Base-by-base conservation (phyloP, 2,113 vertebrate species). In the Smithornis capensis region DNA sequence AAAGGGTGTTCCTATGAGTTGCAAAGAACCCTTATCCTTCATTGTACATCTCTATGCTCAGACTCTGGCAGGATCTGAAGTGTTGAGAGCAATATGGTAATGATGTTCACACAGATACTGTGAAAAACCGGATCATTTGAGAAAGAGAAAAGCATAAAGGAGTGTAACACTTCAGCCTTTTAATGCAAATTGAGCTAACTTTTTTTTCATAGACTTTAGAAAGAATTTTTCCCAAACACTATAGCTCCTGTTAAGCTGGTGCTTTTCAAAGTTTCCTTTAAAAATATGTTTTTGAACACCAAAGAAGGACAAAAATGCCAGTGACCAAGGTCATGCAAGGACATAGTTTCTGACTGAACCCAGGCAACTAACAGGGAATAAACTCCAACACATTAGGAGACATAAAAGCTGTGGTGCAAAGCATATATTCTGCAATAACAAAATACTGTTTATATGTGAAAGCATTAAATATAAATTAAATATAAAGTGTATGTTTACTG, bases 211-310 rank as follows among this genome's bases (percentile, higher is more conserved):
- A 82, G 64, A 76, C 75, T 93, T 95, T 45, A 90, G 62, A 94
- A 94, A 86, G 56, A 57, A 38, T 53, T 87, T 67, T 71, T 77
- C 53, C 53, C 62, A 87, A 91, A 94, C 82, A 90, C 47, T 89
- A 50, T 28, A 87, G 83, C 74, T 94, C 31, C 74, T n/a, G 67
- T 77, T 95, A 93, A 94, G 63, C 47, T 87, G 56, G 4, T 83
- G 57, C 59, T 93, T 94, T 89, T 97, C 57, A 93, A n/a, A 96
- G 47, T 90, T 94, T 81, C 44, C 64, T 94, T 94, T 68, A 96
- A 93, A 95, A 94, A 91, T 78, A 89, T 70, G 69, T 42, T 94
- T 95, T 57, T 87, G 68, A 97, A 95, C 65, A 92, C 42, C 33
- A 88, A 89, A 94, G 55, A 52, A 91, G 44, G 68, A 95, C 55